Evolutionary conservation across 1,140 invertebrate species (phyloP).

Genomic region (Diabrotica virgifera): DNA sequence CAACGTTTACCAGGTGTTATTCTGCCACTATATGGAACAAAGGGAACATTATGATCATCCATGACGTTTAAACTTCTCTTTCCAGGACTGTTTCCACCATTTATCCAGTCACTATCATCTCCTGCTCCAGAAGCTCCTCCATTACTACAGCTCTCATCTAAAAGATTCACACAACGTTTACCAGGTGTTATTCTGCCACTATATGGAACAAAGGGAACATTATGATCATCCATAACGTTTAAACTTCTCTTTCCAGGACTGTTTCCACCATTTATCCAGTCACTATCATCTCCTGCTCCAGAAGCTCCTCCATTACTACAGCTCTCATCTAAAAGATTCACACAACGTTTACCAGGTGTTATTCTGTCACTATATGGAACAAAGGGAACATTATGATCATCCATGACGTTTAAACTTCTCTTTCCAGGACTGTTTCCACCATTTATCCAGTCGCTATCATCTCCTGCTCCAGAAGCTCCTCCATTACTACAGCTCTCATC

Average conservation of each 20-base stretch:
- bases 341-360: slow-evolving; percentile 23
- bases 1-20: slow-evolving; percentile 21
- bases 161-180: slow-evolving; percentile 27
- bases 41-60: slow-evolving; percentile 20
- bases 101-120: slow-evolving; percentile 26
- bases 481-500: slow-evolving; percentile 16
- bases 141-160: slow-evolving; percentile 19
- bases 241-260: slow-evolving; percentile 29
- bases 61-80: slow-evolving; percentile 18
- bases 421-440: slow-evolving; percentile 27
- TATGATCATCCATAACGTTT: slow-evolving; percentile 23
- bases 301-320: slow-evolving; percentile 23
- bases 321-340: slow-evolving; percentile 24
- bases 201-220: neutral
- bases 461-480: slow-evolving; percentile 22
- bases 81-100: slow-evolving; percentile 27
- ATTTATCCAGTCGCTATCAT: slow-evolving; percentile 27
- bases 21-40: neutral
- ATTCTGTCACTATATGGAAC: neutral
- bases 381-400: slow-evolving; percentile 15
- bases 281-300: slow-evolving; percentile 22
- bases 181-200: slow-evolving; percentile 17
- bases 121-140: slow-evolving; percentile 18
- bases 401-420: slow-evolving; percentile 24
- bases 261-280: slow-evolving; percentile 23